These are phyloP conservation scores for Philereme vetulata DNA, from an alignment of 2,888 invertebrate species.

Conservation along the genomic window DNA sequence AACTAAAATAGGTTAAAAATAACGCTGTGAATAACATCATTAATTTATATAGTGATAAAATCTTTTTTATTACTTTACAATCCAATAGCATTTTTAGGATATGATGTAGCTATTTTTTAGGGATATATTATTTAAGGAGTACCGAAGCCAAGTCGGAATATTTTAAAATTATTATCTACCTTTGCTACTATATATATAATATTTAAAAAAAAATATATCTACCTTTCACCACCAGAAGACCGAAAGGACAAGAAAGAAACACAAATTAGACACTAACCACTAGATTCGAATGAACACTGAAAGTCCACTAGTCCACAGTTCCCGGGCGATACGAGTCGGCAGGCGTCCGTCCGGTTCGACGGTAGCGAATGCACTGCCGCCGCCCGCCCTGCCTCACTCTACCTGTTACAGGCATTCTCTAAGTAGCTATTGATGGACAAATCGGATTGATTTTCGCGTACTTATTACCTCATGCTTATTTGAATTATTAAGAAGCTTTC, in stretches of 20 bases:
- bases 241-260: slow-evolving; percentile 12
- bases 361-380: slow-evolving; percentile 72
- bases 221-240: slow-evolving; percentile 12
- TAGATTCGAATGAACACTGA: slow-evolving; percentile 48
- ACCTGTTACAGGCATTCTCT: slow-evolving; percentile 79
- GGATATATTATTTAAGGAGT: too few species aligned
- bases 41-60: too few species aligned
- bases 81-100: too few species aligned
- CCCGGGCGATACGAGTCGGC: slow-evolving; percentile 11
- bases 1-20: too few species aligned
- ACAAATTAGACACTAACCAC: slow-evolving; percentile 53
- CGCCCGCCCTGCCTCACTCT: slow-evolving; percentile 59
- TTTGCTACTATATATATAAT: neutral
- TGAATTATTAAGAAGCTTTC: neutral
- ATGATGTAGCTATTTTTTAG: too few species aligned
- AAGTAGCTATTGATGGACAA: slow-evolving; percentile 80
- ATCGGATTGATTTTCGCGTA: slow-evolving; percentile 71
- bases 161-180: too few species aligned
- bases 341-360: slow-evolving; percentile 60
- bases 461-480: slow-evolving; percentile 5
- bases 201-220: neutral
- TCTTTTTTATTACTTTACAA: too few species aligned
- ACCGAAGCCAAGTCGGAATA: too few species aligned
- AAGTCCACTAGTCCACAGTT: slow-evolving; percentile 40
- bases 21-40: too few species aligned